These are phyloP conservation scores for Clamator glandarius DNA, from an alignment of 2,797 vertebrate genomes.

Conservation along the genomic window DNA sequence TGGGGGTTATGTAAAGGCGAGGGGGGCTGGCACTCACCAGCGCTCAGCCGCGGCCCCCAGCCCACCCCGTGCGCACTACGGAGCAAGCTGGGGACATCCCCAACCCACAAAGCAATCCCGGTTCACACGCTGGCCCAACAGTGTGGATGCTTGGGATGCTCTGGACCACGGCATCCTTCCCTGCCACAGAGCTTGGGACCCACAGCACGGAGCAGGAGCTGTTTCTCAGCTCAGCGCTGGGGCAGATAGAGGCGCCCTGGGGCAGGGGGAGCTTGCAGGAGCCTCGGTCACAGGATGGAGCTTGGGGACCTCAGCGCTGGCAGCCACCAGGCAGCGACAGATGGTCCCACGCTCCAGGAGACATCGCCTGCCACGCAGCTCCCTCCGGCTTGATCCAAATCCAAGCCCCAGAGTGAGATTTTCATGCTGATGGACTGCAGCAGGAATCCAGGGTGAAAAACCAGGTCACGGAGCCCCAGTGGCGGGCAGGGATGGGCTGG, in stretches of 20 bases:
- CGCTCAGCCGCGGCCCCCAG: not conserved
- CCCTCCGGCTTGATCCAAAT: slow-evolving; percentile 30
- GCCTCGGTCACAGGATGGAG: not conserved
- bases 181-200: fast-evolving
- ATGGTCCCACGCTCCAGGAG: not conserved
- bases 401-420: not conserved
- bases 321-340: not conserved
- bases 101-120: not conserved
- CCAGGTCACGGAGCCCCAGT: slow-evolving; percentile 39
- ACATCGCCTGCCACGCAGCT: not conserved
- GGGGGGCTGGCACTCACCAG: not conserved
- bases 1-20: slow-evolving; percentile 40
- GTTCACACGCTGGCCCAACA: fast-evolving
- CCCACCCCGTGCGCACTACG: not conserved
- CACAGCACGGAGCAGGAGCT: fast-evolving
- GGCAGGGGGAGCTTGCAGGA: not conserved
- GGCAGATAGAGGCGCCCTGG: not conserved
- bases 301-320: not conserved
- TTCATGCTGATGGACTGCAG: slow-evolving; percentile 27
- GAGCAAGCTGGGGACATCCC: not conserved
- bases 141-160: fast-evolving
- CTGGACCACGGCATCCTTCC: fast-evolving
- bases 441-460: slow-evolving; percentile 55
- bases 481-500: not conserved
- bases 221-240: not conserved